phyloP scores from a whole-genome alignment of 2,888 invertebrate genomes.

The Agriotes lineatus region DNA sequence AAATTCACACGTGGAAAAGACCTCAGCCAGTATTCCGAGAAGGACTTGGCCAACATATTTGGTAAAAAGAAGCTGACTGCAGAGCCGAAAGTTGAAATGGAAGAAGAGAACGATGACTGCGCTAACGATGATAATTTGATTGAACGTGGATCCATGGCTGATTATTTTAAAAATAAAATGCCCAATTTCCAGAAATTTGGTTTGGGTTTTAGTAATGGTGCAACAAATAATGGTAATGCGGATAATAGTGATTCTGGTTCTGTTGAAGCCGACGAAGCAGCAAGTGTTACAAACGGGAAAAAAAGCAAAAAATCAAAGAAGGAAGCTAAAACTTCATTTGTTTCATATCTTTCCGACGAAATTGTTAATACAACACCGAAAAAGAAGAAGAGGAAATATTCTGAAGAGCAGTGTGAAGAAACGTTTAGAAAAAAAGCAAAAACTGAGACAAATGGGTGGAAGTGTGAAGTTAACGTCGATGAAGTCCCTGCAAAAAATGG shows the following conservation, averaged over 20 bases:
- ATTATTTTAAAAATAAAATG: slow-evolving; percentile 81
- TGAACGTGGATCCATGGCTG: slow-evolving; percentile 74
- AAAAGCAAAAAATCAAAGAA: background rate
- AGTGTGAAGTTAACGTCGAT: background rate
- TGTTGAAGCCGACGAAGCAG: background rate
- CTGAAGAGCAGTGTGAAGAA: background rate
- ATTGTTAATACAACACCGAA: background rate
- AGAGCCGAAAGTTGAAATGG: slow-evolving; percentile 64
- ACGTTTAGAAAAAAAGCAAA: background rate
- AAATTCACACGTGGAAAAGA: slow-evolving; percentile 94
- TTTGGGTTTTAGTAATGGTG: slow-evolving; percentile 50
- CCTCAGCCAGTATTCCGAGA: slow-evolving; percentile 79
- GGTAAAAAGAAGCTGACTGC: slow-evolving; percentile 73
- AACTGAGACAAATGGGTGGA: too few relatives aligned
- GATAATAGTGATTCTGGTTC: background rate
- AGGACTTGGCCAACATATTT: slow-evolving; percentile 89
- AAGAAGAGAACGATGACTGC: slow-evolving; percentile 69
- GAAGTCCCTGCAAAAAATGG: slow-evolving; percentile 7
- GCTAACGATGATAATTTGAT: slow-evolving; percentile 24
- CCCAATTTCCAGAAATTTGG: slow-evolving; percentile 55
- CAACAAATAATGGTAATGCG: background rate
- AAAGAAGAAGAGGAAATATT: slow-evolving; percentile 7
- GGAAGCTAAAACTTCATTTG: background rate
- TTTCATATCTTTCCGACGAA: background rate
- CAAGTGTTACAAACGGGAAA: background rate